Percentiles rank a stretch among this genome's conserved stretches.
phyloP scores from a whole-genome alignment of 37 sponge, comb jelly and placozoan species.

The Crambe crambe region DNA sequence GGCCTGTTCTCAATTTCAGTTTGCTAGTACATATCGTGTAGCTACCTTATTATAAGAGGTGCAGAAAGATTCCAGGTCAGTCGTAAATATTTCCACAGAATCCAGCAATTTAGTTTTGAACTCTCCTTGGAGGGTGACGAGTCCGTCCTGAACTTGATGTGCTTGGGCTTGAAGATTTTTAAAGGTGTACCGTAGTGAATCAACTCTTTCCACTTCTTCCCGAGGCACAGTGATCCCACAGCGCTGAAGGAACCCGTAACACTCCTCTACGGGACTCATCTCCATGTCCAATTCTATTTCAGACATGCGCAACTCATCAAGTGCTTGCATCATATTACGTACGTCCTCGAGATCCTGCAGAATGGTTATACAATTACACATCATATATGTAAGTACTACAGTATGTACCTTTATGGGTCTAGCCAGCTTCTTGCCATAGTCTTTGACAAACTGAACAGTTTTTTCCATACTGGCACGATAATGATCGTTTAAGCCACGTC shows the following conservation, averaged over 20 bases:
- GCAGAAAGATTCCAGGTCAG: slow-evolving; percentile 56
- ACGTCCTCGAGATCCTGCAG: slow-evolving; percentile 93
- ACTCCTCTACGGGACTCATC: slow-evolving; percentile 89
- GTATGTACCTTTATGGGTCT: slow-evolving; percentile 75
- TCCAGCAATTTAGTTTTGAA: slow-evolving; percentile 80
- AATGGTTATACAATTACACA: neutral
- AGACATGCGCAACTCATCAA: slow-evolving; percentile 76
- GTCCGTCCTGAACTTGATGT: slow-evolving; percentile 66
- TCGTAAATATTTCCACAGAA: slow-evolving; percentile 59
- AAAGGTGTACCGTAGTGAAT: slow-evolving; percentile 91
- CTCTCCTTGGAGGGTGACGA: slow-evolving; percentile 77
- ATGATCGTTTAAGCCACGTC: slow-evolving; percentile 65
- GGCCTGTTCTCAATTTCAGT: neutral
- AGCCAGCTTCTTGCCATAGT: slow-evolving; percentile 60
- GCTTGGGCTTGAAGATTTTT: slow-evolving; percentile 77
- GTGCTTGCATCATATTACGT: slow-evolving; percentile 76
- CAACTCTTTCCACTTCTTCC: slow-evolving; percentile 93
- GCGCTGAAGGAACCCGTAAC: slow-evolving; percentile 84
- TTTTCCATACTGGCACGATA: slow-evolving; percentile 80
- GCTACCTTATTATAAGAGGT: slow-evolving; percentile 4
- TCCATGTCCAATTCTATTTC: slow-evolving; percentile 93
- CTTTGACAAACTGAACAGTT: slow-evolving; percentile 62
- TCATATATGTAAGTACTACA: neutral
- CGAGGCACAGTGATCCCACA: slow-evolving; percentile 75
- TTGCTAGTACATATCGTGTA: no score